Conservation (phyloP, 2,797 vertebrate genomes). For the Sebastes aleutianus region DNA sequence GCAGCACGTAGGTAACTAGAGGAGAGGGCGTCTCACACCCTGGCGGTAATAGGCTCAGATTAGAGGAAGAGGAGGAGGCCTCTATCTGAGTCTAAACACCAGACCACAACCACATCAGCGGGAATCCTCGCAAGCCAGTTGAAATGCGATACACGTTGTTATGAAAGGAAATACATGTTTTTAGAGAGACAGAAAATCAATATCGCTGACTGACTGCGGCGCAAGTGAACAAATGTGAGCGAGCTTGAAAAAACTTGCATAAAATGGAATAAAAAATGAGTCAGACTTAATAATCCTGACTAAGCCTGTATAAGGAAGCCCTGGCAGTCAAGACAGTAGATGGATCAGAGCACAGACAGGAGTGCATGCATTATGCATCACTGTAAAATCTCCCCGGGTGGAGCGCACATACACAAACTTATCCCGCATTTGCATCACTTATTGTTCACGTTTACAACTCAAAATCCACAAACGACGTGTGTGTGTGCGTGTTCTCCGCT, state of each 20-base stretch:
- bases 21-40: constrained; percentile 21
- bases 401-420: constrained; percentile 19
- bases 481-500: constrained; percentile 20
- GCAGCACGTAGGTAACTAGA: constrained; percentile 62
- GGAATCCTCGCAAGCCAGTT: constrained; percentile 61
- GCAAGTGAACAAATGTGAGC: constrained; percentile 71
- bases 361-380: constrained; percentile 81
- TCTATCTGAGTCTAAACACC: constrained; percentile 54
- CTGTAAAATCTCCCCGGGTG: constrained; percentile 68
- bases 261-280: constrained; percentile 82
- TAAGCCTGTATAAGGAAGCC: constrained; percentile 78
- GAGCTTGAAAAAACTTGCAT: constrained; percentile 72
- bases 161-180: constrained; percentile 75
- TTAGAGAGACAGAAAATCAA: constrained; percentile 73
- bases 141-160: constrained; percentile 65
- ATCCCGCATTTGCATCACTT: constrained; percentile 60
- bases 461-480: constrained; percentile 29
- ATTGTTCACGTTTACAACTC: constrained; percentile 62
- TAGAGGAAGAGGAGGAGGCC: constrained; percentile 35
- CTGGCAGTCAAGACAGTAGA: constrained; percentile 75
- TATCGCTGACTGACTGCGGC: constrained; percentile 66
- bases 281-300: constrained; percentile 83
- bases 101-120: constrained; percentile 60
- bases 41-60: constrained; percentile 48
- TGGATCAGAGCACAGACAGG: constrained; percentile 77